Percentiles rank a stretch among this genome's conserved stretches.
These are phyloP conservation scores for Thaumatotibia leucotreta DNA, from an alignment of 1,140 invertebrate genomes.

Conservation along the genomic window DNA sequence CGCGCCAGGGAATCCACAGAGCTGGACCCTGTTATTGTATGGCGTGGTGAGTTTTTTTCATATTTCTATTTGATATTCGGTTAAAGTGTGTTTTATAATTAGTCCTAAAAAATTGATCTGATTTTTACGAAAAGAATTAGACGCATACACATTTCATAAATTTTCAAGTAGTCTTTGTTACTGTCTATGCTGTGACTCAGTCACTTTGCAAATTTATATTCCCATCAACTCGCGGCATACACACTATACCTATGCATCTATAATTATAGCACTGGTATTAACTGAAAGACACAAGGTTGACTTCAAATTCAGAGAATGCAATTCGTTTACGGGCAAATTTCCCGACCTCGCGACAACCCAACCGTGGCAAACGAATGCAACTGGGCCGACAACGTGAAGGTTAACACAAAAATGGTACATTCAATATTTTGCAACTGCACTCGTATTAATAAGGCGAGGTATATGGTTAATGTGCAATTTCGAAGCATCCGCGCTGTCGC, in stretches of 20 bases:
- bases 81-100: no score
- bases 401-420: constrained; percentile 60
- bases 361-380: constrained; percentile 66
- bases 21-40: constrained; percentile 60
- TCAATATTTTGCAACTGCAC: constrained; percentile 64
- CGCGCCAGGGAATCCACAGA: constrained; percentile 59
- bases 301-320: background rate
- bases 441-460: constrained; percentile 61
- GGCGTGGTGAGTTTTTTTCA: constrained; percentile 53
- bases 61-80: background rate
- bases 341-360: constrained; percentile 54
- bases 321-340: constrained; percentile 26
- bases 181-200: no score
- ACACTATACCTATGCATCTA: background rate
- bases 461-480: constrained; percentile 48
- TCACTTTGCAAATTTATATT: background rate
- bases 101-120: no score
- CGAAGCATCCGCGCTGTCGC: constrained; percentile 67
- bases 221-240: background rate
- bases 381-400: constrained; percentile 57
- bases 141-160: background rate
- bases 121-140: no score
- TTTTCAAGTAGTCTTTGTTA: background rate
- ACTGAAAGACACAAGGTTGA: background rate
- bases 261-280: background rate